phyloP scores from a whole-genome alignment of 1,140 invertebrate species.

The Babylonia areolata region DNA sequence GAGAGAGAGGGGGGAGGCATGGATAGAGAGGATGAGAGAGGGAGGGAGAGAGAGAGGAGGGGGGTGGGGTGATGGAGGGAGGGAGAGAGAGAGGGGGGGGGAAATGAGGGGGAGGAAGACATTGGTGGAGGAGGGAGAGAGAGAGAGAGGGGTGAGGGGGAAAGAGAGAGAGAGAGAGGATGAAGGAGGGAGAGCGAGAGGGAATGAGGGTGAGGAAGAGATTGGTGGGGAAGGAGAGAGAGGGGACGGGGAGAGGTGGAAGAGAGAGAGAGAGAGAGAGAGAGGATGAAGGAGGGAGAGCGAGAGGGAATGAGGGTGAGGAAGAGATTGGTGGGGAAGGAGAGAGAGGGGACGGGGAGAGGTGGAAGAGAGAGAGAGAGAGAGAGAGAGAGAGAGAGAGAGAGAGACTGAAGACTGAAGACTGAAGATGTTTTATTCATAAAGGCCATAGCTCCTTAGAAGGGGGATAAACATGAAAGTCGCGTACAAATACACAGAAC shows the following conservation, averaged over 20 bases:
- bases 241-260: background rate
- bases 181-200: background rate
- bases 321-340: background rate
- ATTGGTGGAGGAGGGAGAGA: background rate
- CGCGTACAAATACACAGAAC: no score
- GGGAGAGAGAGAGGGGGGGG: background rate
- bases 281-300: background rate
- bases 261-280: background rate
- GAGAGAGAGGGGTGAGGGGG: background rate
- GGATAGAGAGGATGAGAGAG: no score
- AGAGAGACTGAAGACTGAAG: no score
- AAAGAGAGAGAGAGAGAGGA: background rate
- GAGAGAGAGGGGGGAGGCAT: no score
- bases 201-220: background rate
- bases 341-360: no score
- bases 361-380: constrained; percentile 16
- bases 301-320: background rate
- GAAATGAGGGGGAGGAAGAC: background rate
- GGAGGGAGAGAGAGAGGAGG: background rate
- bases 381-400: background rate
- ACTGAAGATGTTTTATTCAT: no score
- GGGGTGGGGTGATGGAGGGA: background rate
- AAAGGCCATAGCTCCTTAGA: no score
- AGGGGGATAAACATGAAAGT: no score
- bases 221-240: background rate